Percentiles rank a stretch among this genome's conserved stretches.
Conservation (phyloP, 1,140 invertebrate genomes). For the Fragariocoptes setiger region DNA sequence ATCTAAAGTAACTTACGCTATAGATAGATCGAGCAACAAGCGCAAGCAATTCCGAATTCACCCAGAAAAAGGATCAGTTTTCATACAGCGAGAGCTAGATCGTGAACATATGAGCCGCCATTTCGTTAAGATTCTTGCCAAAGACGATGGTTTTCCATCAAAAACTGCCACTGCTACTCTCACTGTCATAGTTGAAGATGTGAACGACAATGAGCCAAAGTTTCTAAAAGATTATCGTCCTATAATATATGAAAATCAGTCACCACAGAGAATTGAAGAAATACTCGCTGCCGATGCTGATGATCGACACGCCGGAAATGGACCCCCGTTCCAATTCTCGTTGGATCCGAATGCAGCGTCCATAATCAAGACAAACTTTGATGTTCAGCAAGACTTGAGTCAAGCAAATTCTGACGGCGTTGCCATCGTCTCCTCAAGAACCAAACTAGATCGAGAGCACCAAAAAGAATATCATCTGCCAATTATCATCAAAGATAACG, state of each 20-base stretch:
- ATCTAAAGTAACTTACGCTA: slow-evolving; percentile 29
- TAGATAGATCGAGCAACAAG: slow-evolving; percentile 56
- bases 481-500: slow-evolving; percentile 66
- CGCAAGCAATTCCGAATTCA: slow-evolving; percentile 67
- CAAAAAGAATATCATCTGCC: slow-evolving; percentile 77
- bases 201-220: slow-evolving; percentile 49
- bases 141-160: slow-evolving; percentile 28
- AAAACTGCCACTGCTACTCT: slow-evolving; percentile 80
- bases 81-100: slow-evolving; percentile 45
- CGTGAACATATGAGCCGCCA: slow-evolving; percentile 58
- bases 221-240: slow-evolving; percentile 49
- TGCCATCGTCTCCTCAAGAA: slow-evolving; percentile 58
- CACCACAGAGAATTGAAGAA: slow-evolving; percentile 58
- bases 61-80: slow-evolving; percentile 42
- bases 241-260: slow-evolving; percentile 49
- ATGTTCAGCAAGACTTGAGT: slow-evolving; percentile 31
- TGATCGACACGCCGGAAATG: slow-evolving; percentile 67
- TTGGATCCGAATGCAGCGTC: slow-evolving; percentile 68
- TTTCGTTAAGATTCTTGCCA: slow-evolving; percentile 25
- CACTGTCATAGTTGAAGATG: slow-evolving; percentile 72
- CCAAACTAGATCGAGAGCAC: slow-evolving; percentile 72
- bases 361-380: slow-evolving; percentile 61
- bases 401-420: slow-evolving; percentile 78
- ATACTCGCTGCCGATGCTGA: slow-evolving; percentile 79
- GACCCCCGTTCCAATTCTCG: slow-evolving; percentile 68